Base-by-base conservation (phyloP, 1,140 invertebrate species). In the Megathymus violae region DNA sequence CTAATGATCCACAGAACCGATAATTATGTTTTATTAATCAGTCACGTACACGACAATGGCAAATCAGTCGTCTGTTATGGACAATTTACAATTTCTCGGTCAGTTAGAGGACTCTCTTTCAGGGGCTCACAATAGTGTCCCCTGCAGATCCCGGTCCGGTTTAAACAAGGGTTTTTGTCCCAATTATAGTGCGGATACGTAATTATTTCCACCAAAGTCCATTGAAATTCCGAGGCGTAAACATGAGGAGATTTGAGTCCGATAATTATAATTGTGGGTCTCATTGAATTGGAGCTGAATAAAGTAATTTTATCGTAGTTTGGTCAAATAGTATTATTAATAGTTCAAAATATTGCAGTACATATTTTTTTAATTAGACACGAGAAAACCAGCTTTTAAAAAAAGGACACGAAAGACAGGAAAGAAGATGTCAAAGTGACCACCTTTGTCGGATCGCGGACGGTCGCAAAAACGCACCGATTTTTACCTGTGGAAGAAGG, bases 101-200 rank as follows among this genome's bases (percentile, higher is more conserved):
- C 85, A 86, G 78, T 81, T 78, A 71, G 71, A 65, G 51, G 50
- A 54, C n/a, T n/a, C n/a, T n/a, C n/a, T n/a, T n/a, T n/a, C n/a
- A n/a, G n/a, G n/a, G n/a, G n/a, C 51, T 54, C 48, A 83, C 81
- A 87, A 86, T 85, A 68, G 67, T 85, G 87, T 87, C 87, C 83
- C 80, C 76, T 48, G 71, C 87, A 89, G 87, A 81, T 74, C 69
- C 69, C 65, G 75, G 66, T 70, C 70, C 72, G 74, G 54, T 80
- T 85, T 84, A 82, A 88, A 88, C 83, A 87, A 87, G 85, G 87
- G 83, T 84, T 88, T 85, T 84, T 81, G 65, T 76, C 72, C 74
- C 80, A 88, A 89, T 85, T 86, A 88, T 63, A 71, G 70, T 65
- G 64, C 62, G 75, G 73, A 71, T 69, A 69, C 62, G 64, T 85